Conservation (phyloP, 1,140 invertebrate genomes). For the Drosophila lini region DNA sequence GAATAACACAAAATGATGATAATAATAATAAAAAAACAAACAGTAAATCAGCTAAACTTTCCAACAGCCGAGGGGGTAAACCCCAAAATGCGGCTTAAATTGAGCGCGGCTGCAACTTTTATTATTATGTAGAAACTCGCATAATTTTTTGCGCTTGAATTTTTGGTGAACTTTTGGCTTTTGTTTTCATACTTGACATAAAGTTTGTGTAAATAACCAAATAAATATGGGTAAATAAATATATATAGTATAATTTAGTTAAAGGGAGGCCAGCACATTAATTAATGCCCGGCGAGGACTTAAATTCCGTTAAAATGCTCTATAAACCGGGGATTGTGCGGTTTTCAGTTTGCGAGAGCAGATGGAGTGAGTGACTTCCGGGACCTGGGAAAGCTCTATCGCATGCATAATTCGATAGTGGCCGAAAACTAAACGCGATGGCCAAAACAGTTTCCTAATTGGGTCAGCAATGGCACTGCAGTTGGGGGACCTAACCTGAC, state of each 20-base stretch:
- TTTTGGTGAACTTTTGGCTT: conserved; percentile 55
- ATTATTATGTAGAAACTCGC: conserved; percentile 44
- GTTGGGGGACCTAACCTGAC: conserved; percentile 18
- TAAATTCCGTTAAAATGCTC: conserved; percentile 25
- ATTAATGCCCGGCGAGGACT: conserved; percentile 34
- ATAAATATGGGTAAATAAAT: conserved; percentile 39
- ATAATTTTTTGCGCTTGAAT: conserved; percentile 53
- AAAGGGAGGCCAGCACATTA: conserved; percentile 19
- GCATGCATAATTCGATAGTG: conserved; percentile 49
- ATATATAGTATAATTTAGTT: neutral
- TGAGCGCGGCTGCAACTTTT: conserved; percentile 41
- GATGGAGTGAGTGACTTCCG: conserved; percentile 23
- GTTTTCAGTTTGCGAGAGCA: conserved; percentile 13
- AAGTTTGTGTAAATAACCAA: conserved; percentile 40
- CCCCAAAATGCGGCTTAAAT: conserved; percentile 43
- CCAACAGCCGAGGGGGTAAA: conserved; percentile 5
- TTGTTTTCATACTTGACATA: conserved; percentile 42
- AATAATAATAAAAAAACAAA: neutral
- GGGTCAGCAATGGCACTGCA: conserved; percentile 60
- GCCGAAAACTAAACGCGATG: conserved; percentile 33
- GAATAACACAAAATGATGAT: neutral
- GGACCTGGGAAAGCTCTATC: conserved; percentile 17
- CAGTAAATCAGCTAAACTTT: conserved; percentile 43
- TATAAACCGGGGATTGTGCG: conserved; percentile 6
- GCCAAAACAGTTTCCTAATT: conserved; percentile 63